Conservation (phyloP, 2,113 vertebrate genomes). For the Hydropotes inermis region DNA sequence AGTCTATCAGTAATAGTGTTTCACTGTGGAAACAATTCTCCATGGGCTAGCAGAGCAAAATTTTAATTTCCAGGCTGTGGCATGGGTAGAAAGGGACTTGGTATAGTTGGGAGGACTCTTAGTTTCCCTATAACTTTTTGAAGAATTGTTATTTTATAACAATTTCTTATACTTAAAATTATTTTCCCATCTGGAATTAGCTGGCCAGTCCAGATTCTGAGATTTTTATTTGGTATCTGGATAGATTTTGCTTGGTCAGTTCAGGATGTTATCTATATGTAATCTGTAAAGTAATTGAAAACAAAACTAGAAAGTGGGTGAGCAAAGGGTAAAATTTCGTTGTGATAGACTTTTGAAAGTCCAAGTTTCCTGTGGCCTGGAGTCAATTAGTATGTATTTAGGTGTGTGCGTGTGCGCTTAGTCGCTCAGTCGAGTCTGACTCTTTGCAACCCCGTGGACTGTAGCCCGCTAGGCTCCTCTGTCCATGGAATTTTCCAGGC, state of each 20-base stretch:
- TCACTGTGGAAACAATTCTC: neutral
- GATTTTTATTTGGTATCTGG: constrained; percentile 7
- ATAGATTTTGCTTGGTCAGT: constrained; percentile 10
- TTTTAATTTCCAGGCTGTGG: neutral
- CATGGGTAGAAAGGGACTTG: neutral
- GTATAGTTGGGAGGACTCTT: neutral
- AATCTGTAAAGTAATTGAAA: constrained; percentile 15
- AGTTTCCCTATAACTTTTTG: neutral
- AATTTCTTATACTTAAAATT: neutral
- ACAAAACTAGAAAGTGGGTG: neutral
- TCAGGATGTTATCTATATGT: neutral
- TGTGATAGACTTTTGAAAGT: neutral
- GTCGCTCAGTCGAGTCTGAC: neutral
- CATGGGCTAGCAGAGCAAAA: neutral
- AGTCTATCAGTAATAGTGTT: neutral
- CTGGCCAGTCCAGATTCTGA: neutral
- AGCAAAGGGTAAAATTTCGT: neutral
- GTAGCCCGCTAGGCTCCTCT: neutral
- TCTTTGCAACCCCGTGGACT: neutral
- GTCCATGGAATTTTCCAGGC: neutral
- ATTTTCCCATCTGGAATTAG: neutral
- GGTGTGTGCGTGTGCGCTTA: neutral
- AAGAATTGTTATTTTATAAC: constrained; percentile 27
- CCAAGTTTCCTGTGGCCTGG: neutral
- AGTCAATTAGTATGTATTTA: neutral